Evolutionary conservation across 2,888 invertebrate species (phyloP), one percentile per base, ranked within the genome.

Genomic region (Andrena marginata): DNA sequence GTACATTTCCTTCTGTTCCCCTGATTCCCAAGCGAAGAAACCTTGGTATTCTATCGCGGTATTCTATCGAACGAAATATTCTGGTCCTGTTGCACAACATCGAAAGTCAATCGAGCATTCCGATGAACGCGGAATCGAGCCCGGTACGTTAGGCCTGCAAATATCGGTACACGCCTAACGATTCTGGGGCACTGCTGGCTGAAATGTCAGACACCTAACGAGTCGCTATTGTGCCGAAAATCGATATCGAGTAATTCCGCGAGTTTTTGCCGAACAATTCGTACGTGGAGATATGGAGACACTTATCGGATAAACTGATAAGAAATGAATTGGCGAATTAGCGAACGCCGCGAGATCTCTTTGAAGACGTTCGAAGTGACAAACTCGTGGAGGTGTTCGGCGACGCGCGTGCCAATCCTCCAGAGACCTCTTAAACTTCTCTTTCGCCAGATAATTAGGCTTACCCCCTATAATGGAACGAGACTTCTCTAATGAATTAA

Each of bases 391-490:
- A 59, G 49, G 49, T 29, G 16, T 77, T 73, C 49, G 60, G 35
- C 31, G 77, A 78, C 63, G 54, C 75, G 48, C 56, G 42, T 35
- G 42, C 26, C 33, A 48, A 8, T 31, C 26, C 77, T 56, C 73
- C 64, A 23, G 62, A 73, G 74, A 54, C 49, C 54, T 42, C 56
- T 80, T 80, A 74, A 51, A 74, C 33, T 71, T 80, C 59, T 76
- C 69, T 84, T 70, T 77, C 77, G 65, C 60, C 80, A 54, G 75
- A 59, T 85, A 85, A 85, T 83, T 83, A 85, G 77, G 72, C 80
- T 83, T 69, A 77, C 65, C 70, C 54, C 23, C 42, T 80, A 73
- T 68, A 69, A 74, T 48, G 51, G 64, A 64, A 79, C 74, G 60
- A 29, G 74, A 54, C 59, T 70, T 67, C 54, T 65, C 48, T 73